Conservation (phyloP, 1,140 invertebrate genomes). For the Orchesella cincta region DNA sequence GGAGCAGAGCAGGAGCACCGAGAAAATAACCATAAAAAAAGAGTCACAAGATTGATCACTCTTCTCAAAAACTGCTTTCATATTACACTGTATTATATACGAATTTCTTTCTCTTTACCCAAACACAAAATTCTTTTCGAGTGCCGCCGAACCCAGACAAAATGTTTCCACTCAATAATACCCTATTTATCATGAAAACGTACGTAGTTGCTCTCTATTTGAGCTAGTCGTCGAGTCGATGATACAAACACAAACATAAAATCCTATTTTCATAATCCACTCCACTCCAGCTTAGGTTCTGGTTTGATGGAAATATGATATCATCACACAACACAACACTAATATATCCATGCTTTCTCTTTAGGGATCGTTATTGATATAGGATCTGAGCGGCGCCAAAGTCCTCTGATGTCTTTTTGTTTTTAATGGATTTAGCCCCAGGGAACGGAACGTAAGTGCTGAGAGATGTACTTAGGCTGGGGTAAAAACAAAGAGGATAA, state of each 20-base stretch:
- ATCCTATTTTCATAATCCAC: too few relatives aligned
- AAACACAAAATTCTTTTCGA: background rate
- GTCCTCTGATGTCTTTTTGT: background rate
- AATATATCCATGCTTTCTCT: too few relatives aligned
- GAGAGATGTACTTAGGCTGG: background rate
- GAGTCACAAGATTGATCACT: slow-evolving; percentile 43
- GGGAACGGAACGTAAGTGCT: background rate
- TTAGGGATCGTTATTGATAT: too few relatives aligned
- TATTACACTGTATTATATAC: background rate
- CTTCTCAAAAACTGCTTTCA: background rate
- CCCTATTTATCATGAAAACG: background rate
- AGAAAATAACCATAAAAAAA: slow-evolving; percentile 39
- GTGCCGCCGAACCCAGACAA: background rate
- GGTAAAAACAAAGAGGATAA: background rate
- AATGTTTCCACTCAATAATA: background rate
- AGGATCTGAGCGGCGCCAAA: background rate
- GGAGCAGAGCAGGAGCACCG: slow-evolving; percentile 20
- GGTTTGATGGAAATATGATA: too few relatives aligned
- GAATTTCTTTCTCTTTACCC: background rate
- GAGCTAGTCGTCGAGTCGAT: background rate
- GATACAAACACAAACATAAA: background rate
- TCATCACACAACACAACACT: too few relatives aligned
- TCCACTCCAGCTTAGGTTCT: too few relatives aligned
- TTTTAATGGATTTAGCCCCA: background rate
- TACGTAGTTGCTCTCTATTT: background rate